These are phyloP conservation scores for Trematocara unimaculatum DNA, from an alignment of 2,113 vertebrate species.

Conservation along the genomic window DNA sequence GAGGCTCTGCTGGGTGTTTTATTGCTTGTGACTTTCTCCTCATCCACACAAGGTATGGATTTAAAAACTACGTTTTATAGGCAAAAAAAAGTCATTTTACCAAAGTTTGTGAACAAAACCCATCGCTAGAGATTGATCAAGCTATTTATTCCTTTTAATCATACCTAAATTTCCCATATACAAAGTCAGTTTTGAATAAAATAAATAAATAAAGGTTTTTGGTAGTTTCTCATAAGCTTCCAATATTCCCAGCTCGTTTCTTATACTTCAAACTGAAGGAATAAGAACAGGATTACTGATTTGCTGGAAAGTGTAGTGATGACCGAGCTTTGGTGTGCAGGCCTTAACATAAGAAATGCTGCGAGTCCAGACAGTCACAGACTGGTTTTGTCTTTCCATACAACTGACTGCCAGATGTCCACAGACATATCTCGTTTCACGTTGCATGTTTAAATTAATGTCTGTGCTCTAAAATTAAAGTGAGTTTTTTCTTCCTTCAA, in stretches of 20 bases:
- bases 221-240: neutral
- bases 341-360: neutral
- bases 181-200: neutral
- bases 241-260: neutral
- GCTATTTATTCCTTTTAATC: neutral
- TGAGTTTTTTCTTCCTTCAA: neutral
- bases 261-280: neutral
- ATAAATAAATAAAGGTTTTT: neutral
- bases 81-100: neutral
- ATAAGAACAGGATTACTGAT: neutral
- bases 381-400: neutral
- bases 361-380: neutral
- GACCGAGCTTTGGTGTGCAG: neutral
- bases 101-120: neutral
- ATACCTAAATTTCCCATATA: neutral
- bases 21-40: conserved; percentile 2
- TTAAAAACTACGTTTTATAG: neutral
- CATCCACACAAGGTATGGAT: conserved; percentile 50
- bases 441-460: neutral
- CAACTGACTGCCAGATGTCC: neutral
- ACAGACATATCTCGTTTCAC: neutral
- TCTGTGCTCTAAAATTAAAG: neutral
- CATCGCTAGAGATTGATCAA: neutral
- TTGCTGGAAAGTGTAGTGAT: neutral
- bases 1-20: conserved; percentile 25